These are phyloP conservation scores for Lutjanus erythropterus DNA, from an alignment of 2,113 vertebrate genomes.

Conservation along the genomic window DNA sequence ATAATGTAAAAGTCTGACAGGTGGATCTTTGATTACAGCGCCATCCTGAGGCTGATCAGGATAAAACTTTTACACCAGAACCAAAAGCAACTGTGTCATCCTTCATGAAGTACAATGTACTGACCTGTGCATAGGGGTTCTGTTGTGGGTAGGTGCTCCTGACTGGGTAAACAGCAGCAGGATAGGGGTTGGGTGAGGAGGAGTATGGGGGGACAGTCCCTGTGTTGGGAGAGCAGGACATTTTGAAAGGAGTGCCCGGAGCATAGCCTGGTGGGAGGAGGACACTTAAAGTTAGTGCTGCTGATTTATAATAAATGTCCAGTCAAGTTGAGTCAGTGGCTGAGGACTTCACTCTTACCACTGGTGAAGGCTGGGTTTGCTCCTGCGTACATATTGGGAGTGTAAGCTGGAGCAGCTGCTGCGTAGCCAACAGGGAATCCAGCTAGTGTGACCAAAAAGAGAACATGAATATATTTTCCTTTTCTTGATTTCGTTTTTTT, in stretches of 20 bases:
- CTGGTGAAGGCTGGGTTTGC: constrained; percentile 93
- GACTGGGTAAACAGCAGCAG: constrained; percentile 94
- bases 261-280: constrained; percentile 87
- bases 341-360: constrained; percentile 80
- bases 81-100: not conserved
- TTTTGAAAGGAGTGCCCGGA: constrained; percentile 96
- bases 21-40: not conserved
- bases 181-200: constrained; percentile 94
- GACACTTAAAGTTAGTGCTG: constrained; percentile 4
- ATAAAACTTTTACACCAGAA: not conserved
- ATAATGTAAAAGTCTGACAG: not conserved
- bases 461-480: not conserved
- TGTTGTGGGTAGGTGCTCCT: constrained; percentile 98
- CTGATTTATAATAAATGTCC: not conserved
- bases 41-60: not conserved
- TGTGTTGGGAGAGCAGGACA: constrained; percentile 96
- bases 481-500: not conserved
- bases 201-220: constrained; percentile 94
- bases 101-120: not conserved
- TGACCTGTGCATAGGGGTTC: constrained; percentile 96
- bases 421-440: constrained; percentile 97
- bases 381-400: constrained; percentile 93
- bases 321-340: not conserved
- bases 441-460: constrained; percentile 77
- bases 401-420: constrained; percentile 93